Evolutionary conservation across 2,113 vertebrate genomes (phyloP), one percentile per base, ranked within the genome.

Genomic region (Vidua chalybeata): DNA sequence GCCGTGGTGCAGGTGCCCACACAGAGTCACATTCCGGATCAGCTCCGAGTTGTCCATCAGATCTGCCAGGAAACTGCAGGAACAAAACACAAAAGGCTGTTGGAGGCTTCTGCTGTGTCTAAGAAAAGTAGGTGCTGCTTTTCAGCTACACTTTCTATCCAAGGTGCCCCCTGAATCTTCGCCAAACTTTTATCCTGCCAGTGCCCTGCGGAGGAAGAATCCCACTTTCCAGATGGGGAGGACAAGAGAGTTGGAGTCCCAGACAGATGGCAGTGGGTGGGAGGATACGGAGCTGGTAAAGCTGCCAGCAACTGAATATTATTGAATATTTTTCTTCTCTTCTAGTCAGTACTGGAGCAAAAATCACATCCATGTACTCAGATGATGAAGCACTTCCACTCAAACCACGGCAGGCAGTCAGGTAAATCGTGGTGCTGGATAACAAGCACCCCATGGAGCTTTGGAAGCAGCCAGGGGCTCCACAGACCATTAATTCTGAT

Each of bases 1-100:
- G 96, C 99, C 99, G 0, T 99, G 99, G 90, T 99, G 99, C 45
- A 99, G 98, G 95, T 99, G 99, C 64, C 99, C 99, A 93, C 99
- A 99, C 59, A 99, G 98, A 18, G 99, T 99, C 96, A 99, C 98
- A 11, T 99, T 99, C 83, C 99, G 98, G 94, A 99, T 99, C 30
- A 99, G 98, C 95, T 99, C 99, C 0, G 99, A 98, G 94, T 99
- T 99, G 92, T 99, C 99, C 99, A 99, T 99, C 91, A 99, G 97
- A 98, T 99, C 99, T 35, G 99, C 99, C 73, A 99, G 98, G 94
- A 99, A 99, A 79, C 99, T 99, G 95, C 10, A 88, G 84, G 84
- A 52, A 82, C 1, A 9, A 89, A 83, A 79, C 91, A 96, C 93
- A 96, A 96, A 96, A 96, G 92, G 26, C 90, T 90, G 83, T 64